A percentile compares a stretch with the other conserved stretches of the same genome.
Evolutionary conservation across 2,797 vertebrate species (phyloP).

Genomic region (Epinephelus coioides): DNA sequence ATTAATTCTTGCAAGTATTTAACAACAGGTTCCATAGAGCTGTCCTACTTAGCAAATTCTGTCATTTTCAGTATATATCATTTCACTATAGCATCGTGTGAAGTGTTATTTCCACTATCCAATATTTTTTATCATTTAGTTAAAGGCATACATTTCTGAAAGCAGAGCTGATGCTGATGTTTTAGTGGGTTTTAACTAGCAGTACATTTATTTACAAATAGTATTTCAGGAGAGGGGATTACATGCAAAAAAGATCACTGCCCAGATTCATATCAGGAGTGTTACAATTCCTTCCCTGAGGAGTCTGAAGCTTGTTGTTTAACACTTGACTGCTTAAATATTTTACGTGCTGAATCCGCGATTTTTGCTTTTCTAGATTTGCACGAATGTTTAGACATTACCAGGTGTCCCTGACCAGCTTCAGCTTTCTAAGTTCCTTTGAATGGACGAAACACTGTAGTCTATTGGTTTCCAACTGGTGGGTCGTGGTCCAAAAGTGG

Average conservation of each 20-base stretch:
- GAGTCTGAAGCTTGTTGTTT: no score
- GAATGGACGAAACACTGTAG: no score
- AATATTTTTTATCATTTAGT: background rate
- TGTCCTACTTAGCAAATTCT: constrained; percentile 7
- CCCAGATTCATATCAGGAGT: background rate
- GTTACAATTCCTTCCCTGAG: no score
- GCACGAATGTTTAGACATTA: no score
- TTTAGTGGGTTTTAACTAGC: background rate
- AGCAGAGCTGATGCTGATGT: background rate
- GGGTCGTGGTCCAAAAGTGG: no score
- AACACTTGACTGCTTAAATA: no score
- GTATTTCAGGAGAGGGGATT: background rate
- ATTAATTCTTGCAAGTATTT: background rate
- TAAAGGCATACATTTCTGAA: background rate
- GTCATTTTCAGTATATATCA: background rate
- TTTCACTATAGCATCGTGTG: background rate
- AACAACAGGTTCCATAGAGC: constrained; percentile 36
- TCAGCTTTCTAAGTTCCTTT: no score
- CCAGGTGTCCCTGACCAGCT: no score
- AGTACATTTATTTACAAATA: background rate
- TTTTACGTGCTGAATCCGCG: no score
- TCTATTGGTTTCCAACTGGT: no score
- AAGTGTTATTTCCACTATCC: background rate
- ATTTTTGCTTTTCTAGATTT: no score
- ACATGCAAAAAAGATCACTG: background rate